Conservation (phyloP, 2,888 invertebrate species). For the Entomobrya proxima region DNA sequence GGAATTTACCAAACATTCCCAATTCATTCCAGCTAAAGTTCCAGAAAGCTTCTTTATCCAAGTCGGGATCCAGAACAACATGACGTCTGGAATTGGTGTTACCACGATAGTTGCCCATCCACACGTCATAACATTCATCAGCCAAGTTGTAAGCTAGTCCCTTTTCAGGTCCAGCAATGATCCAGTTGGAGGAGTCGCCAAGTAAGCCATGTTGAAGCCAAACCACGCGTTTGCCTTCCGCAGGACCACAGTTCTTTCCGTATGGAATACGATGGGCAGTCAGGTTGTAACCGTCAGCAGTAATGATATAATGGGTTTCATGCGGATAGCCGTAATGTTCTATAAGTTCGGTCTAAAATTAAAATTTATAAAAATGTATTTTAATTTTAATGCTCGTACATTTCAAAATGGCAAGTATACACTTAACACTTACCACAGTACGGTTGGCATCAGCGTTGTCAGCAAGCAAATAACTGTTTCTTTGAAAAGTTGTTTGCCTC, state of each 20-base stretch:
- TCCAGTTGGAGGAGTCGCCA: no score
- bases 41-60: conserved; percentile 69
- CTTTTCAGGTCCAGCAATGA: no score
- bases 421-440: no score
- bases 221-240: conserved; percentile 66
- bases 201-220: no score
- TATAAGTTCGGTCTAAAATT: no score
- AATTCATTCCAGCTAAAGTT: conserved; percentile 63
- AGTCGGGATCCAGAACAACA: conserved; percentile 43
- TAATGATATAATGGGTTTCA: neutral
- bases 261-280: neutral
- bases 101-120: conserved; percentile 73
- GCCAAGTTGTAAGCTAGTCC: conserved; percentile 72
- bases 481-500: no score
- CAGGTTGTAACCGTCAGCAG: neutral
- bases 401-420: no score
- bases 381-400: no score
- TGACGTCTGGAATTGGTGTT: conserved; percentile 73
- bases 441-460: no score
- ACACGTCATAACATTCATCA: conserved; percentile 74
- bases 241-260: neutral
- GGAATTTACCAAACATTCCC: neutral
- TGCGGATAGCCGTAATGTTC: neutral
- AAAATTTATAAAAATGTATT: no score
- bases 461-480: no score